phyloP scores from a whole-genome alignment of 2,888 invertebrate genomes.

The Ichneumoninae sp. region DNA sequence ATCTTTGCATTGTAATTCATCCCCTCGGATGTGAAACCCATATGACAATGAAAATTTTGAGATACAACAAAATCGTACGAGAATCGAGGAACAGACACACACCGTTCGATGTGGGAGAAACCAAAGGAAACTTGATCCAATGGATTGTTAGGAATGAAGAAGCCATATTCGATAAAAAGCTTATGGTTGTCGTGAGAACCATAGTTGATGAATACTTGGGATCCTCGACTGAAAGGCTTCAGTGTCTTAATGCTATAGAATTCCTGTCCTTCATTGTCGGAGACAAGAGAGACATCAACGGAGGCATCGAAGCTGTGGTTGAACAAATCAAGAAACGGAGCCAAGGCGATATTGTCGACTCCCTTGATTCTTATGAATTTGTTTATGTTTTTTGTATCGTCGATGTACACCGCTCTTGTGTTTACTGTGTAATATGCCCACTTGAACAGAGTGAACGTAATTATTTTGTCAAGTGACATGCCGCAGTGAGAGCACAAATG shows the following conservation, averaged over 20 bases:
- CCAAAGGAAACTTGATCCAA: conserved; percentile 88
- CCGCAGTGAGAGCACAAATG: conserved; percentile 83
- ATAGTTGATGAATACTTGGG: conserved; percentile 95
- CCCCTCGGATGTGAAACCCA: conserved; percentile 88
- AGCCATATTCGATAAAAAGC: conserved; percentile 95
- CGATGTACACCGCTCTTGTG: conserved; percentile 92
- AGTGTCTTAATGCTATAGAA: conserved; percentile 86
- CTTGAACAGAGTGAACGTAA: conserved; percentile 87
- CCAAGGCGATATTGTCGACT: conserved; percentile 87
- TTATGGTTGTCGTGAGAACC: conserved; percentile 93
- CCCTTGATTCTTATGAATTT: conserved; percentile 70
- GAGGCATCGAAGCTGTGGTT: conserved; percentile 90
- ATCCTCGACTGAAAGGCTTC: conserved; percentile 86
- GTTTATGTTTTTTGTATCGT: conserved; percentile 83
- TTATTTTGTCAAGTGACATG: conserved; percentile 83
- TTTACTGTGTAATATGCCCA: conserved; percentile 95
- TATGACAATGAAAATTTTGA: conserved; percentile 87
- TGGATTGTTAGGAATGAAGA: conserved; percentile 89
- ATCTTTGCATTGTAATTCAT: conserved; percentile 88
- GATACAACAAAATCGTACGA: conserved; percentile 88
- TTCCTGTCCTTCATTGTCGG: conserved; percentile 78
- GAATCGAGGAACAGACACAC: conserved; percentile 80
- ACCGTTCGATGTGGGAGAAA: conserved; percentile 85
- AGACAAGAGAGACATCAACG: conserved; percentile 85
- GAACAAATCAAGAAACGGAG: conserved; percentile 95